Evolutionary conservation across 1,140 invertebrate species (phyloP).

Genomic region (Ctenoplectra terminalis): DNA sequence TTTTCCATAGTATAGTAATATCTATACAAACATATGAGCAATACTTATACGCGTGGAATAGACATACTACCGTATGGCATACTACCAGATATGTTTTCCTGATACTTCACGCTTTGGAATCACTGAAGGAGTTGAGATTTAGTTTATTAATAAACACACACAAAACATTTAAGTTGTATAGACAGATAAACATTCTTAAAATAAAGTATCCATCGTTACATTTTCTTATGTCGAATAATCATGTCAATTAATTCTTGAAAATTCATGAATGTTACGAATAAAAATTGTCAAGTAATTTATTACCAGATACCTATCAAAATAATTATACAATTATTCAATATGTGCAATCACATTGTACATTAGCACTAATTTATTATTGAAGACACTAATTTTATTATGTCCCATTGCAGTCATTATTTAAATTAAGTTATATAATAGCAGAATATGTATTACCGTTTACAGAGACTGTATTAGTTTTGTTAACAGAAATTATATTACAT

Average conservation of each 20-base stretch:
- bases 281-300: not conserved
- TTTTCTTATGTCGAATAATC: not conserved
- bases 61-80: not conserved
- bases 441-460: no score
- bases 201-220: not conserved
- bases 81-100: not conserved
- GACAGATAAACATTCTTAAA: not conserved
- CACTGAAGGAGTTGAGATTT: constrained; percentile 21
- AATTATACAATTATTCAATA: not conserved
- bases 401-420: not conserved
- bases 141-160: not conserved
- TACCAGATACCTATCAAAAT: not conserved
- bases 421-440: no score
- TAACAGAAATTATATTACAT: no score
- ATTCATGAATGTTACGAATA: not conserved
- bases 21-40: not conserved
- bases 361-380: not conserved
- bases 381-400: not conserved
- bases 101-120: constrained; percentile 23
- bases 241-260: not conserved
- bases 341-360: not conserved
- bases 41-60: not conserved
- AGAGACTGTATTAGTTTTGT: no score
- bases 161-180: not conserved
- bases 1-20: not conserved